Evolutionary conservation across 2,797 vertebrate species (phyloP).

Genomic region (Anableps anableps): DNA sequence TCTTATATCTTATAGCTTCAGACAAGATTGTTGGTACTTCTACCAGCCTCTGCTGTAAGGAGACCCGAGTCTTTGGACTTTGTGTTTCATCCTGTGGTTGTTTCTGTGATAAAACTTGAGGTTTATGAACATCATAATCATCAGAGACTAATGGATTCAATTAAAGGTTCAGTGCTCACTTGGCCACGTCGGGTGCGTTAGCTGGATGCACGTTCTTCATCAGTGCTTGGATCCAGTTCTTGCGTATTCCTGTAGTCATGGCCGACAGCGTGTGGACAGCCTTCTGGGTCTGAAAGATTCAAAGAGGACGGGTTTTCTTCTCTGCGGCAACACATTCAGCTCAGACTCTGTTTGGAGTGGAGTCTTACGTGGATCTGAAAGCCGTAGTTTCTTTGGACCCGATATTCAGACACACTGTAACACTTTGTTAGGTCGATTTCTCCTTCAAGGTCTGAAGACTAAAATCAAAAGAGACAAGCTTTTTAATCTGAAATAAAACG

Average conservation of each 20-base stretch:
- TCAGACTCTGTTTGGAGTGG: background rate
- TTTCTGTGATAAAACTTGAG: background rate
- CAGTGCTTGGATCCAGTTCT: constrained; percentile 81
- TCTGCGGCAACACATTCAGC: accelerated
- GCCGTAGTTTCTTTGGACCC: constrained; percentile 78
- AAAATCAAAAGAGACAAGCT: background rate
- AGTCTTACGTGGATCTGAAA: constrained; percentile 78
- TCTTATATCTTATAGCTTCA: too few species aligned
- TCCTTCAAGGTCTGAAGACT: constrained; percentile 73
- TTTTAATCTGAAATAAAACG: background rate
- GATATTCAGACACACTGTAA: constrained; percentile 69
- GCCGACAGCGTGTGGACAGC: constrained; percentile 71
- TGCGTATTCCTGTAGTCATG: constrained; percentile 79
- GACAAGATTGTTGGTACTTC: too few species aligned
- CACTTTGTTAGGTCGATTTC: constrained; percentile 75
- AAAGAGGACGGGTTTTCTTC: background rate
- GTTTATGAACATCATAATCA: background rate
- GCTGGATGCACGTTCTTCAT: constrained; percentile 73
- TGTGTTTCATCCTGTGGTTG: background rate
- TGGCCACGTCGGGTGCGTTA: constrained; percentile 69
- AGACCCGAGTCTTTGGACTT: background rate
- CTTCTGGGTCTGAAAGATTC: constrained; percentile 58
- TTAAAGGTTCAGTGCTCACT: constrained; percentile 41
- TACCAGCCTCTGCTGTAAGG: too few species aligned
- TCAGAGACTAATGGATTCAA: background rate